Evolutionary conservation across 37 sponge, comb jelly and placozoan species (phyloP).

Genomic region (Amphimedon queenslandica): DNA sequence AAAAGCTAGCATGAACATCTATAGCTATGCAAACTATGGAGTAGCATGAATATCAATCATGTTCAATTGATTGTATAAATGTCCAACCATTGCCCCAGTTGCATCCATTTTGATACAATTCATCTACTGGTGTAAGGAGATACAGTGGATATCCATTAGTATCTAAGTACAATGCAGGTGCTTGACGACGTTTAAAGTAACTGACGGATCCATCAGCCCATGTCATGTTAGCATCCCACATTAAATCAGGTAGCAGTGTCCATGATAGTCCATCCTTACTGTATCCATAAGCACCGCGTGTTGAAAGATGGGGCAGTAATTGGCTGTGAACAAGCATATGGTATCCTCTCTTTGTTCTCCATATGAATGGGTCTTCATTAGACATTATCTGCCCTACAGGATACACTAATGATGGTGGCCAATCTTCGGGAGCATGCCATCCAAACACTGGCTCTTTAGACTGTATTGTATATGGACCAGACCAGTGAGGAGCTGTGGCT

Average conservation of each 20-base stretch:
- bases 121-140: constrained; percentile 28
- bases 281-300: constrained; percentile 25
- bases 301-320: neutral
- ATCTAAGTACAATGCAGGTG: constrained; percentile 16
- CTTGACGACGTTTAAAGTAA: constrained; percentile 23
- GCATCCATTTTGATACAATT: constrained; percentile 7
- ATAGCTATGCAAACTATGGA: too few relatives aligned
- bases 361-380: constrained; percentile 31
- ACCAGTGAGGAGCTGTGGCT: too few relatives aligned
- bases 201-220: constrained; percentile 23
- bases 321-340: constrained; percentile 30
- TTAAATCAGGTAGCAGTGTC: constrained; percentile 24
- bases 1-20: too few relatives aligned
- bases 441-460: too few relatives aligned
- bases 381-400: too few relatives aligned
- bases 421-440: too few relatives aligned
- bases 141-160: constrained; percentile 22
- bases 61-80: constrained; percentile 16
- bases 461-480: too few relatives aligned
- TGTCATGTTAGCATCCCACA: constrained; percentile 22
- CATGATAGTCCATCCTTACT: constrained; percentile 14
- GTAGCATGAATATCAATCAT: too few relatives aligned
- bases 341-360: constrained; percentile 25
- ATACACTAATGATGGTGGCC: too few relatives aligned
- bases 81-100: constrained; percentile 34